Evolutionary conservation across 2,888 invertebrate species (phyloP), one percentile per base, ranked within the genome.

Genomic region (Timema cristinae): DNA sequence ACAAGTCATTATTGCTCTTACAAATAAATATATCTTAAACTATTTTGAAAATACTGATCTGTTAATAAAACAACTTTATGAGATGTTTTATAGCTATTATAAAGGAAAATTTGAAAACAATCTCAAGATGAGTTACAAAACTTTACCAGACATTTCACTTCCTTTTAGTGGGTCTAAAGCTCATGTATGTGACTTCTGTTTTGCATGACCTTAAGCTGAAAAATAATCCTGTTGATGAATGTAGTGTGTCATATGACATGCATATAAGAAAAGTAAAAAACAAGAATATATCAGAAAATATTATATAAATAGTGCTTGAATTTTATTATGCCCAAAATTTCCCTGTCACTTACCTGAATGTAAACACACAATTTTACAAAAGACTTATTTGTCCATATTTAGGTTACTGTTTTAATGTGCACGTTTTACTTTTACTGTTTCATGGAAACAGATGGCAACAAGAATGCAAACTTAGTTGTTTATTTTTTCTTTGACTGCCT

Each of bases 351-450:
- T 16, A 16, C 61, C 11, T 7, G 47, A 7, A 8, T 16, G 16
- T 9, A 52, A 61, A 61, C 61, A 61, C 15, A 61, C 61, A 61
- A 47, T 61, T 61, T 16, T 61, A 61, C 47, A 61, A 61, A 61
- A 16, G 16, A 47, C 32, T 15, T 61, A 16, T 61, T 16, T 61
- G 61, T 16, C n/a, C 61, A 47, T 16, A 47, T 47, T 61, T 61
- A 47, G 32, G 16, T 61, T 61, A 61, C 16, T 47, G 47, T 61
- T 61, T 47, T 47, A 9, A 11, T 61, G 5, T 61, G 47, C 47
- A 61, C 61, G 47, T 16, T 11, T 47, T 16, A 61, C 61, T 52
- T 9, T 52, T 52, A 52, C 13, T 52, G 52, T 13, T 52, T 52
- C 52, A 52, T 52, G 52, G 52, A 52, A 52, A 52, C 52, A 52